Evolutionary conservation across 2,797 vertebrate genomes (phyloP), one percentile per base, ranked within the genome.

Genomic region (Danio tinwini): DNA sequence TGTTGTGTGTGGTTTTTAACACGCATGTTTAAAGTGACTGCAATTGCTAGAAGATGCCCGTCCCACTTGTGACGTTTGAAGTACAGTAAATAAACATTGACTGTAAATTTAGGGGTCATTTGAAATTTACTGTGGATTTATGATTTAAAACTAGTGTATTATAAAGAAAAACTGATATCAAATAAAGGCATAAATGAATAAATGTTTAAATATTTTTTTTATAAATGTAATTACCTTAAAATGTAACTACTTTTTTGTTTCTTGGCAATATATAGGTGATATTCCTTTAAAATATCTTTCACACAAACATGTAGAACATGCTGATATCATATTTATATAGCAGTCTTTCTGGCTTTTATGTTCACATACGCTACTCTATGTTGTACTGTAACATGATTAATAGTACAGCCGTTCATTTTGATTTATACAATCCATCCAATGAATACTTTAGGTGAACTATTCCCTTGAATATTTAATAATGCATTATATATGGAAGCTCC

Each of bases 401-500:
- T 6, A 12, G 49, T 13, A 2, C 12, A 52, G 14, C 12, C 5
- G 2, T 7, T 47, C 11, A 45, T 12, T 47, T 47, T 47, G 45
- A 52, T 52, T 52, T 11, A 52, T 13, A 52, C 9, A 52, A 29
- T 52, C 14, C 14, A 13, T 52, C 5, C 29, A 29, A 29, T 29
- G 29, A 29, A 29, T 29, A 29, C 29, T 44, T 16, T 17, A 12
- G 9, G 0, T 11, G 13, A 17, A 21, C 29, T 47, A 11, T 55
- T 65, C 17, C 42, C 44, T 21, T 47, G 56, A 58, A 37, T 47
- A 17, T 49, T 39, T 69, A 11, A 63, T 67, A n/a, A 74, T 9
- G 29, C 52, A n/a, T 68, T 19, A 71, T 9, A 29, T 58, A n/a
- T 64, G 39, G 85, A 82, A 85, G 53, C 82, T 59, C 63, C 53